Evolutionary conservation across 2,797 vertebrate genomes (phyloP).

Genomic region (Gallinago solitaria): DNA sequence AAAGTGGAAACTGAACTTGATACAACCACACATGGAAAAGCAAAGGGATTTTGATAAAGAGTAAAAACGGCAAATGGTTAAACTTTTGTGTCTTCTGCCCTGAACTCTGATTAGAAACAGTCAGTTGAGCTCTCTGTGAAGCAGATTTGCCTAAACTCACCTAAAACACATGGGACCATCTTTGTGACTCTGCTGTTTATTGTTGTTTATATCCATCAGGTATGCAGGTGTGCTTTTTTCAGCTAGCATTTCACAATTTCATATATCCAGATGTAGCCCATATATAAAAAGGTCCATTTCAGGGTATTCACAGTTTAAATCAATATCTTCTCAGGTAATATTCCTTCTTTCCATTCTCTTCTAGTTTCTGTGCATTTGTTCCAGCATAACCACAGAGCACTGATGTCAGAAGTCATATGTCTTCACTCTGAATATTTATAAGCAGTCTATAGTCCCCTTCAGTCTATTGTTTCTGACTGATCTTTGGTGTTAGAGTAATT

Average conservation of each 20-base stretch:
- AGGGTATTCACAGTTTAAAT: background rate
- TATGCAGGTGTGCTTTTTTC: background rate
- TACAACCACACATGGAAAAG: background rate
- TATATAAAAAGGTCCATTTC: background rate
- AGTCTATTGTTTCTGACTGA: conserved; percentile 54
- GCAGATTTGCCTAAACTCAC: background rate
- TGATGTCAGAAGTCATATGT: conserved; percentile 10
- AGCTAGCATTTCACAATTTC: background rate
- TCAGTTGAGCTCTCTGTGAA: background rate
- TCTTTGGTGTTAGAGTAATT: conserved; percentile 58
- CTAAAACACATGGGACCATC: background rate
- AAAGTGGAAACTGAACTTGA: background rate
- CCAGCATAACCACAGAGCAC: background rate
- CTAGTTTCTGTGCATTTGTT: background rate
- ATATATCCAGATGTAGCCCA: background rate
- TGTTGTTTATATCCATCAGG: background rate
- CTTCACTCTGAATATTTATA: conserved; percentile 39
- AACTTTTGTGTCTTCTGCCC: background rate
- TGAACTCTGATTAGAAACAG: background rate
- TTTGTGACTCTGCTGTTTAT: background rate
- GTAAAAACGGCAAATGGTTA: background rate
- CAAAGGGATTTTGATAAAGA: background rate
- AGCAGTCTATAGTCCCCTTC: background rate
- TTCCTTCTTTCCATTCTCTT: background rate
- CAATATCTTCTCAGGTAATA: background rate